A percentile compares a stretch with the other conserved stretches of the same genome.
These are phyloP conservation scores for Apis cerana DNA, from an alignment of 1,140 invertebrate species.

Conservation along the genomic window DNA sequence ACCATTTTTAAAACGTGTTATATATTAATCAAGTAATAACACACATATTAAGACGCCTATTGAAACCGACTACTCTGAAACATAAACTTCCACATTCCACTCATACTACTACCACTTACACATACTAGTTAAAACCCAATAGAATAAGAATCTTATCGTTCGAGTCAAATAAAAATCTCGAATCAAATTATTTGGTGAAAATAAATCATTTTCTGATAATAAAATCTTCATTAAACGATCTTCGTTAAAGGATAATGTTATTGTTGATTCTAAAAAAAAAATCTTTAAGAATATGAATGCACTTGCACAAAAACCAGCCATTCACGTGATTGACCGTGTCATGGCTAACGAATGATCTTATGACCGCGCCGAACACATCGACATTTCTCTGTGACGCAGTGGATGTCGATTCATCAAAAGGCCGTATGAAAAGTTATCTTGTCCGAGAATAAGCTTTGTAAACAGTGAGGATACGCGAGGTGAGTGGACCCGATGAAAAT, in stretches of 20 bases:
- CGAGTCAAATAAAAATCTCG: background rate
- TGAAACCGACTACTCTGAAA: constrained; percentile 1
- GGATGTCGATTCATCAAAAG: constrained; percentile 69
- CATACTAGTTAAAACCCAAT: background rate
- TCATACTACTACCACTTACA: too few species aligned
- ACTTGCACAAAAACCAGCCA: constrained; percentile 48
- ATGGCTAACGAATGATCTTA: constrained; percentile 29
- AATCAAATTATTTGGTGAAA: background rate
- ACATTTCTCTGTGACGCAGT: constrained; percentile 58
- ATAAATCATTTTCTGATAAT: too few species aligned
- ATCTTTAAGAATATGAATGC: background rate
- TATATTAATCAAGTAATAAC: constrained; percentile 33
- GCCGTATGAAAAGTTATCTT: constrained; percentile 64
- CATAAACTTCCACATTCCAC: background rate
- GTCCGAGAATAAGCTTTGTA: constrained; percentile 39
- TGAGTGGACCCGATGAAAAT: constrained; percentile 69
- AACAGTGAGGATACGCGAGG: constrained; percentile 64
- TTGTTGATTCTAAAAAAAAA: background rate
- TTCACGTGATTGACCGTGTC: constrained; percentile 49
- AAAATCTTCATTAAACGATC: too few species aligned
- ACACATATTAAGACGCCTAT: constrained; percentile 15
- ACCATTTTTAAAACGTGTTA: constrained; percentile 38
- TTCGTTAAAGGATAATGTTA: too few species aligned
- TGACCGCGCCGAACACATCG: constrained; percentile 27
- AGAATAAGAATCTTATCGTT: background rate